Base-by-base conservation (phyloP, 2,797 vertebrate genomes). In the Melanogrammus aeglefinus region DNA sequence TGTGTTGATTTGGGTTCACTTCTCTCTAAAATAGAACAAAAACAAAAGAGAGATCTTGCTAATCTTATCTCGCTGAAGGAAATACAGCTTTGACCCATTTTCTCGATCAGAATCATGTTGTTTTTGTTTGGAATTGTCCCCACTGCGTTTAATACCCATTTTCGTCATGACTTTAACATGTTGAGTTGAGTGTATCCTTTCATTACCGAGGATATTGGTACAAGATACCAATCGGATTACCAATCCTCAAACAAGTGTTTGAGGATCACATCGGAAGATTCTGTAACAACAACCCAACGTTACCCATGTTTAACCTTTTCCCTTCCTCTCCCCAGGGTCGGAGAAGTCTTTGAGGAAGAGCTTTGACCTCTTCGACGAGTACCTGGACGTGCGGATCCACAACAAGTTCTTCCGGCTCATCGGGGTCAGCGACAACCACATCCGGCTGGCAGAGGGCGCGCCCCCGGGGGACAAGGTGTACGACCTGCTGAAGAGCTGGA, bases 371-470 rank as follows among this genome's bases (percentile, higher is more conserved):
- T 95, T 95, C 5, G 93, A 94, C 29, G 91, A 93, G 81, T 86
- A 85, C 76, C 86, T 95, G 90, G 94, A 95, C 0, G 90, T 94
- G 13, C 90, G 92, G 86, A 91, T 94, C 83, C 94, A 94, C 77
- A 95, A 95, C 91, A 95, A 94, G 87, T 95, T 95, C 89, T 95
- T 95, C 89, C 80, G 95, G n/a, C 81, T 83, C 86, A 94, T 95
- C 1, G 94, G 94, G 0, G 88, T 95, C 79, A 94, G 83, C 1
- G 94, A 95, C 88, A 95, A 95, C 87, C 84, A 88, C 79, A 95
- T 95, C 36, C 92, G 91, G 16, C 91, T 91, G 0, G 94, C 94
- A 0, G 94, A 95, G 85, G 91, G 77, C 8, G 88, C 89, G 31
- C 14, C 88, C 47, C 29, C 90, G 0, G 70, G 72, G 0, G 95